Base-by-base conservation (phyloP, 2,888 invertebrate genomes). In the Stomorhina lunata region DNA sequence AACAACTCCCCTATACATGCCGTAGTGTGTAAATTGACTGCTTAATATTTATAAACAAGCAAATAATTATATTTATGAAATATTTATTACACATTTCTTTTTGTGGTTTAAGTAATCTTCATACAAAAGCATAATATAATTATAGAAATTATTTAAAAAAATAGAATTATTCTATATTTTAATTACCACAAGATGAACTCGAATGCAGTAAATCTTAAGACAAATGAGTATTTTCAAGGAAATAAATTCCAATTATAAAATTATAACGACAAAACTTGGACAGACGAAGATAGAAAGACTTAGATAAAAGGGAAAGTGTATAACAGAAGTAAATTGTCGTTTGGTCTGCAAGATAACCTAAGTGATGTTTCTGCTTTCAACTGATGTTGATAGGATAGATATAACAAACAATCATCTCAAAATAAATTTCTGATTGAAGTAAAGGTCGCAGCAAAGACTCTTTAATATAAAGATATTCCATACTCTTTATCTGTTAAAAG, bases 41-140 rank as follows among this genome's bases (percentile, higher is more conserved):
- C 12, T 7, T 15, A 53, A 43, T 32, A 40, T n/a, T n/a, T n/a
- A n/a, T 17, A 29, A 27, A 27, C 10, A 40, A 43, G 7, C 29
- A 29, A 43, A 32, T 57, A 68, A 34, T 22, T 12, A 20, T 17
- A 55, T 15, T 55, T 29, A 15, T 55, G 15, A 37, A 59, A 37
- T n/a, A 40, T 4, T n/a, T 25, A 40, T 59, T 40, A 7, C 17
- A 57, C 32, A 20, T 37, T 59, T 59, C n/a, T 22, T 1, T n/a
- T 59, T 59, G 59, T 59, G 59, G 37, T 59, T 37, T 37, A 25
- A n/a, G 25, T 9, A 25, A 37, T 69, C 43, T 55, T 12, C 5
- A 27, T 55, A n/a, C 40, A 6, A 43, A 15, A 43, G 12, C 43
- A 20, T 17, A 20, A 20, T 27, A 15, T 43, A 27, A 15, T 45